Conservation (phyloP, 2,888 invertebrate genomes). For the Parnassius apollo region DNA sequence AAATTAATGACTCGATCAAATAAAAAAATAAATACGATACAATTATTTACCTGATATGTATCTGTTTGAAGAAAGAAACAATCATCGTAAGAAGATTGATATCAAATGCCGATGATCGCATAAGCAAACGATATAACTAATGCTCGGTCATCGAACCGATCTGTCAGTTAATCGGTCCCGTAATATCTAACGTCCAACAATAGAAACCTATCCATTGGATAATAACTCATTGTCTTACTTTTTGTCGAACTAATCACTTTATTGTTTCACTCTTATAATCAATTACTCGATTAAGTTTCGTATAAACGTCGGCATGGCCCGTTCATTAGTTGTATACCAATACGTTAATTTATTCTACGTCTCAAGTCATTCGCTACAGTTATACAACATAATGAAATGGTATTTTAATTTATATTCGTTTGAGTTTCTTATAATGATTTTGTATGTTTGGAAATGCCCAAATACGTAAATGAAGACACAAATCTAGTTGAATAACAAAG, state of each 20-base stretch:
- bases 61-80: conserved; percentile 63
- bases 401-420: too few species aligned
- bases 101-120: conserved; percentile 66
- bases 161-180: conserved; percentile 58
- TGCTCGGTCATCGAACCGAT: conserved; percentile 60
- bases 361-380: conserved; percentile 9
- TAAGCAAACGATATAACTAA: conserved; percentile 73
- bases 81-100: conserved; percentile 68
- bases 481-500: too few species aligned
- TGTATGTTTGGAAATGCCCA: too few species aligned
- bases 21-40: conserved; percentile 11
- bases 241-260: conserved; percentile 80
- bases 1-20: not conserved
- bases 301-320: conserved; percentile 66
- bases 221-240: conserved; percentile 80
- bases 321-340: conserved; percentile 57
- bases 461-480: too few species aligned
- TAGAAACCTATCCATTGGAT: conserved; percentile 70
- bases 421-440: too few species aligned
- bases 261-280: conserved; percentile 78
- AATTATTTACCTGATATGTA: conserved; percentile 34
- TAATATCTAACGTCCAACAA: conserved; percentile 63
- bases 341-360: conserved; percentile 47
- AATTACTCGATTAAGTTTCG: conserved; percentile 77
- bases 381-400: conserved; percentile 1